Evolutionary conservation across 2,888 invertebrate genomes (phyloP).

Genomic region (Mythimna albipuncta): DNA sequence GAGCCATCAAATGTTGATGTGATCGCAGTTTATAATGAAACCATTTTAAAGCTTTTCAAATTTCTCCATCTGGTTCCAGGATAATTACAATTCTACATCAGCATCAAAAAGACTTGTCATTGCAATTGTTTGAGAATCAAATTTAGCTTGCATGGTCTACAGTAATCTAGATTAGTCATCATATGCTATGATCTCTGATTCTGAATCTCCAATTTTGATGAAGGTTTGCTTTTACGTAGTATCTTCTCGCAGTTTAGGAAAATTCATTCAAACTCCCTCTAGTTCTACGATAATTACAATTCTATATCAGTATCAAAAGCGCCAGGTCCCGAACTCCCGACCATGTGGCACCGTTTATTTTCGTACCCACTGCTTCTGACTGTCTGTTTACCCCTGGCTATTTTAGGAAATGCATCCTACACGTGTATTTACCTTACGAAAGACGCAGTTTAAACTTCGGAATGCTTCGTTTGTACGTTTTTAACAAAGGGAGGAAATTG

Average conservation of each 20-base stretch:
- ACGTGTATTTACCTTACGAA: slow-evolving; percentile 59
- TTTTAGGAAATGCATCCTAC: slow-evolving; percentile 60
- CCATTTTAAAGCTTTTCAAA: too few species aligned
- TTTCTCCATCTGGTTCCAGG: too few species aligned
- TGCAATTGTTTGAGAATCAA: not conserved
- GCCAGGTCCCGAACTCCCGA: slow-evolving; percentile 49
- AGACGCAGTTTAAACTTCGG: slow-evolving; percentile 43
- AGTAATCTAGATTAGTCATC: too few species aligned
- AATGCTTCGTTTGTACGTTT: slow-evolving; percentile 25
- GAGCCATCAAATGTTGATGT: too few species aligned
- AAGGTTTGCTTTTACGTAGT: too few species aligned
- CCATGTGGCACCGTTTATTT: slow-evolving; percentile 66
- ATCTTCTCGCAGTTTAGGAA: too few species aligned
- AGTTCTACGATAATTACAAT: slow-evolving; percentile 25
- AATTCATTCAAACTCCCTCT: not conserved
- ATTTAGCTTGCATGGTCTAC: not conserved
- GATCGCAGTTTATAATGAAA: too few species aligned
- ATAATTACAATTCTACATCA: too few species aligned
- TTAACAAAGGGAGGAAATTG: slow-evolving; percentile 54
- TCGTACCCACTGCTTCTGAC: slow-evolving; percentile 53
- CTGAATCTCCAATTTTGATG: too few species aligned
- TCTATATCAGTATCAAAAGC: slow-evolving; percentile 56
- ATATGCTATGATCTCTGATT: too few species aligned
- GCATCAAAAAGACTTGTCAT: not conserved
- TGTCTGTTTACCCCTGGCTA: slow-evolving; percentile 61